Evolutionary conservation across 2,113 vertebrate genomes (phyloP), one percentile per base, ranked within the genome.

Genomic region (Chascanopsetta lugubris): DNA sequence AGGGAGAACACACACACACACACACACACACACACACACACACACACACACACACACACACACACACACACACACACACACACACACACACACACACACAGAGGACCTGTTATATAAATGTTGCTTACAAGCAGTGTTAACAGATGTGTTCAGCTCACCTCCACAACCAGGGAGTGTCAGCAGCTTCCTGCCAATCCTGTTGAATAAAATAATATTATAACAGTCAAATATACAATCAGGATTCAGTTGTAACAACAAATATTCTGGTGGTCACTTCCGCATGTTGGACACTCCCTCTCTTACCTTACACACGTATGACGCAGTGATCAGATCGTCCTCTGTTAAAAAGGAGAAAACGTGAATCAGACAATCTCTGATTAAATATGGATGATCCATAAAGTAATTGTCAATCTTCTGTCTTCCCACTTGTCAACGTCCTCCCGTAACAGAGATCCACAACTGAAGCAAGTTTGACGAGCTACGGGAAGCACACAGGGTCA

Each of bases 101-200:
- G n/a, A n/a, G n/a, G n/a, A n/a, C n/a, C n/a, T n/a, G n/a, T n/a
- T n/a, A n/a, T n/a, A 42, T 17, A 38, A 3, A 13, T 17, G 6
- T 18, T 18, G 8, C n/a, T 42, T 18, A 42, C 17, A 8, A 18
- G 38, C 15, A 13, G 13, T 15, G 13, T 15, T 13, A 15, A 36
- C 13, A 36, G 12, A 38, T 38, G 13, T 15, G 1, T 13, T 17
- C 5, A 60, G 3, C 64, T 75, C 75, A 92, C 93, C 91, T 88
- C 92, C 91, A 93, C 29, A 93, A 73, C 92, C 92, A 93, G 0
- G 84, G 87, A 4, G 84, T 90, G 51, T 91, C 87, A 47, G 87
- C 90, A 36, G 84, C 90, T 8, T 90, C 82, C 11, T 88, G 20
- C 93, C 92, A 93, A 0, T 82, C 80, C 92, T 93, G 61, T n/a